Base-by-base conservation (phyloP, 64 coral and sea anemone genomes). In the Exaiptasia diaphana region DNA sequence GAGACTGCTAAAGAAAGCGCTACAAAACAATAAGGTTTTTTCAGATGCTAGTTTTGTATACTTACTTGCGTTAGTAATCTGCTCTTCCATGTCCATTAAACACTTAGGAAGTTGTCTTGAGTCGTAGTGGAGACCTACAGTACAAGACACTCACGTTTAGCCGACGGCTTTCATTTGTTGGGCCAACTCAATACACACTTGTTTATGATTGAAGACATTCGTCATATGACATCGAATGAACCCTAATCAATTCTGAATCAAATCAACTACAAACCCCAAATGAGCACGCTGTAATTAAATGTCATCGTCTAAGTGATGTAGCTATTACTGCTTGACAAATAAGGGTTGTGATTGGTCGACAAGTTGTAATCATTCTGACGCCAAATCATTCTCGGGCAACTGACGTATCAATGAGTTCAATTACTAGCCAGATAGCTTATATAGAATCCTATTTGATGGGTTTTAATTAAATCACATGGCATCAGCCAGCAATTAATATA, bases 171-270 rank as follows among this genome's bases (percentile, higher is more conserved):
- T 88, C 86, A 83, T 93, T 93, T 83, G 91, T 88, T 88, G 73
- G 85, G 79, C 88, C 91, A 94, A 94, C 73, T 85, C 62, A 6
- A 58, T 75, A 28, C 80, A 93, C 87, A 83, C 87, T 83, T 73
- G 71, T 72, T 48, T 78, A 64, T 94, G 83, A 94, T 89, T 94
- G 73, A 94, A 94, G 89, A 94, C 91, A 94, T 94, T 94, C 86
- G 86, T 89, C 79, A 89, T 93, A 75, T 93, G 90, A 93, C 90
- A 93, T 83, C 61, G 91, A 64, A 94, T 94, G 82, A 83, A 85
- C 65, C 86, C 77, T 94, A 94, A 94, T 94, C 91, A 94, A 85
- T 94, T 83, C 91, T 36, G 89, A 85, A 94, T 94, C 91, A 94
- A 94, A 94, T 94, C 91, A 88, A 78, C 86, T 94, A 41, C 86